Percentiles rank a stretch among this genome's conserved stretches.
Conservation (phyloP, 2,797 vertebrate genomes). For the Rhyacichthys aspro region DNA sequence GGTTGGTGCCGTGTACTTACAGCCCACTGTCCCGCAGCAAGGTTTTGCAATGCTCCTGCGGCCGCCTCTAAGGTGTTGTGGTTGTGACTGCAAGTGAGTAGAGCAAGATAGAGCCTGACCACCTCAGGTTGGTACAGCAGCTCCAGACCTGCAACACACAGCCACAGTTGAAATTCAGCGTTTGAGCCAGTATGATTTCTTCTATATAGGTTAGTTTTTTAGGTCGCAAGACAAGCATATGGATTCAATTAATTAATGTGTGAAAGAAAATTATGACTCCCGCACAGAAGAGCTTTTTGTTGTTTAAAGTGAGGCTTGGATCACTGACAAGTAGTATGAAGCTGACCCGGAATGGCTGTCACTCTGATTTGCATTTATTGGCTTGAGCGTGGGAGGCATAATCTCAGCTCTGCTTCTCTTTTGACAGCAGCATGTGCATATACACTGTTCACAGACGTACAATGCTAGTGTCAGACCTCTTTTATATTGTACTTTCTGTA, state of each 20-base stretch:
- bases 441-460: conserved; percentile 22
- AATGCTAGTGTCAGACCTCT: conserved; percentile 3
- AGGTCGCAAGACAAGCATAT: conserved; percentile 7
- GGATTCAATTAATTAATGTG: conserved; percentile 27
- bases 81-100: conserved; percentile 96
- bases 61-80: conserved; percentile 98
- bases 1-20: conserved; percentile 80
- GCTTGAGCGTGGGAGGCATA: conserved; percentile 60
- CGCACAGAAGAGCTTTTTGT: conserved; percentile 34
- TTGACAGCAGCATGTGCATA: conserved; percentile 38
- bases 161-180: not conserved
- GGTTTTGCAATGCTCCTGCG: conserved; percentile 95
- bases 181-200: not conserved
- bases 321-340: conserved; percentile 49
- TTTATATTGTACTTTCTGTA: conserved; percentile 3
- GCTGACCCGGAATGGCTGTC: conserved; percentile 65
- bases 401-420: conserved; percentile 56
- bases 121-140: conserved; percentile 97
- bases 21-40: conserved; percentile 95
- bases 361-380: conserved; percentile 68
- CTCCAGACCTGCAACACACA: conserved; percentile 86
- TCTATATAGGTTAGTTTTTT: conserved; percentile 1
- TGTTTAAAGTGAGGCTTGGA: conserved; percentile 37
- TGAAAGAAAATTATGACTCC: conserved; percentile 15
- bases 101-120: conserved; percentile 94